phyloP scores from a whole-genome alignment of 2,888 invertebrate species.

The Cantharis lateralis region DNA sequence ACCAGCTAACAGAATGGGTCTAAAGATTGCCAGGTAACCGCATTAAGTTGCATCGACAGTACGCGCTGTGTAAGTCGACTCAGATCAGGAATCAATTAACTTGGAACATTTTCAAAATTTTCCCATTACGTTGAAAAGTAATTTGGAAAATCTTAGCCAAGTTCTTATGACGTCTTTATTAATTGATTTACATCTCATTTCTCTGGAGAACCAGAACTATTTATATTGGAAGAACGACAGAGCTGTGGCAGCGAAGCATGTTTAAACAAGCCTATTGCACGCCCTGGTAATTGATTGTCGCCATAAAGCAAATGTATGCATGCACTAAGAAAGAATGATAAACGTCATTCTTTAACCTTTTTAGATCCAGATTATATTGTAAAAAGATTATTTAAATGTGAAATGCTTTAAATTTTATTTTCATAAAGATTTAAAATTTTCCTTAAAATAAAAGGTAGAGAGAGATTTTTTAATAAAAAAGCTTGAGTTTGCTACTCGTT shows the following conservation, averaged over 20 bases:
- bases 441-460: neutral
- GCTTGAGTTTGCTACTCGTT: neutral
- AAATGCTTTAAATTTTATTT: neutral
- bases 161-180: conserved; percentile 33
- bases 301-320: conserved; percentile 36
- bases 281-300: conserved; percentile 35
- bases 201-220: conserved; percentile 21
- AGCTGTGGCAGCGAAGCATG: conserved; percentile 27
- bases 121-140: neutral
- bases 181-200: conserved; percentile 34
- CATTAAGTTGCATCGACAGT: neutral
- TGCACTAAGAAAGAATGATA: conserved; percentile 29
- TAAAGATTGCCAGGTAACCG: neutral
- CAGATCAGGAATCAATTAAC: neutral
- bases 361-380: conserved; percentile 13
- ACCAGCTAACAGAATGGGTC: neutral
- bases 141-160: neutral
- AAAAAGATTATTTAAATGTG: conserved; percentile 6
- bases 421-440: neutral
- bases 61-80: neutral
- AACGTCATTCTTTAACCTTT: conserved; percentile 32
- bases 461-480: neutral
- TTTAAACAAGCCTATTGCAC: conserved; percentile 35
- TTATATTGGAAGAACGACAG: conserved; percentile 24
- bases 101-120: neutral